Conservation (phyloP, 1,140 invertebrate genomes). For the Anastrepha obliqua region DNA sequence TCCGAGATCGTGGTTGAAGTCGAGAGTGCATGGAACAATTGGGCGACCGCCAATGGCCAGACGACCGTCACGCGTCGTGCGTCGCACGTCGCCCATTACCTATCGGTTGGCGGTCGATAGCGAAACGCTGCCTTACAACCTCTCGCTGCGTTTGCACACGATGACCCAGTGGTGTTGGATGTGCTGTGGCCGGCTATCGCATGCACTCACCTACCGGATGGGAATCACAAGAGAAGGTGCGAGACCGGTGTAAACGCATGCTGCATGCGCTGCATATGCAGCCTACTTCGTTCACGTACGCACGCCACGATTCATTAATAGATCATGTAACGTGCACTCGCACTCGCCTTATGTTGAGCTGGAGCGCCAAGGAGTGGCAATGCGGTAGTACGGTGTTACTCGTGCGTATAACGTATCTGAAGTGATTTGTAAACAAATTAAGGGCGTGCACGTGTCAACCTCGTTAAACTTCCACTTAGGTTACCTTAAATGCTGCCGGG, state of each 20-base stretch:
- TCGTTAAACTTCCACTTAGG: slow-evolving; percentile 65
- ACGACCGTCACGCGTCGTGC: slow-evolving; percentile 3
- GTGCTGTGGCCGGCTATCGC: neutral
- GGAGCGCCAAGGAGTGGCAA: neutral
- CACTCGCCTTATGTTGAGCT: neutral
- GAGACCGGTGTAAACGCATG: slow-evolving; percentile 21
- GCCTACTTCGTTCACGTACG: neutral
- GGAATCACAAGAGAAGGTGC: slow-evolving; percentile 13
- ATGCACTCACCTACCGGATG: neutral
- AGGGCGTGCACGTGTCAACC: slow-evolving; percentile 71
- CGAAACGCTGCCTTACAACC: neutral
- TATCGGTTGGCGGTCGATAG: neutral
- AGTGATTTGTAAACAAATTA: slow-evolving; percentile 74
- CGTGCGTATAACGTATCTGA: slow-evolving; percentile 72
- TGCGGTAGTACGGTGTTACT: slow-evolving; percentile 57
- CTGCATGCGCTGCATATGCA: neutral
- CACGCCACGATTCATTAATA: slow-evolving; percentile 46
- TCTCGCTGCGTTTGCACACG: slow-evolving; percentile 1
- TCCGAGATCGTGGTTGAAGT: slow-evolving; percentile 39
- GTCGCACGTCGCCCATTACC: slow-evolving; percentile 1
- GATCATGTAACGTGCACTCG: slow-evolving; percentile 43
- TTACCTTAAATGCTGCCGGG: slow-evolving; percentile 47
- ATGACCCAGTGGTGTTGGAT: neutral
- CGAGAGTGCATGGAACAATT: slow-evolving; percentile 37
- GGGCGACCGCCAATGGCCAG: slow-evolving; percentile 39